Base-by-base conservation (phyloP, 2,797 vertebrate genomes). In the Champsocephalus esox region DNA sequence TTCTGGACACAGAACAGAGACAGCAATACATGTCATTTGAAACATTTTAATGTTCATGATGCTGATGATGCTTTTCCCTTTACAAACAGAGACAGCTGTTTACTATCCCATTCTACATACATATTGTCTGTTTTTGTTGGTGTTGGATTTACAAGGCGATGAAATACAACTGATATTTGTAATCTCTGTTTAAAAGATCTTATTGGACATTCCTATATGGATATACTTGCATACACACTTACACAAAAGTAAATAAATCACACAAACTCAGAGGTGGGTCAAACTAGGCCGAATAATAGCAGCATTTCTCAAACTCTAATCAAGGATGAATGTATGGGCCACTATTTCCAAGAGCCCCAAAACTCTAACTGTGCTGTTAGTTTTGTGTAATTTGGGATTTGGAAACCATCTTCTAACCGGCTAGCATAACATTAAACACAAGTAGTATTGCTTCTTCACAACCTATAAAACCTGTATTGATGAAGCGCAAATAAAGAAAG, bases 1-100 rank as follows among this genome's bases (percentile, higher is more conserved):
- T 3, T 3, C 84, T 90, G 67, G 46, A 75, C 57, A 74, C 17
- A 75, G 57, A 73, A 73, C 52, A 55, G 16, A 72, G 6, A 38
- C 34, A 38, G 34, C 34, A 38, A 38, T 38, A 38, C 34, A 38
- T 38, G 5, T 7, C 2, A 38, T 38, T 38, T 38, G 1, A 38
- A 4, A 38, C 16, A 32, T 21, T 1, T 14, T 19, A 69, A 1
- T 55, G 32, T 57, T 56, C n/a, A 56, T 24, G 59, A 54, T 44
- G 19, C 3, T 34, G 28, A 12, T 8, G 7, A 38, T 38, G 41
- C 43, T 10, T 32, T 44, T 43, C 38, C 7, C 38, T 52, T 16
- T 71, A 57, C 45, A 32, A 46, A 14, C 46, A 19, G 61, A 28
- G 24, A 46, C 34, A 43, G 17, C 24, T 45, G 17, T 44, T 14